Conservation (phyloP, 2,797 vertebrate genomes). For the Lagorchestes hirsutus region DNA sequence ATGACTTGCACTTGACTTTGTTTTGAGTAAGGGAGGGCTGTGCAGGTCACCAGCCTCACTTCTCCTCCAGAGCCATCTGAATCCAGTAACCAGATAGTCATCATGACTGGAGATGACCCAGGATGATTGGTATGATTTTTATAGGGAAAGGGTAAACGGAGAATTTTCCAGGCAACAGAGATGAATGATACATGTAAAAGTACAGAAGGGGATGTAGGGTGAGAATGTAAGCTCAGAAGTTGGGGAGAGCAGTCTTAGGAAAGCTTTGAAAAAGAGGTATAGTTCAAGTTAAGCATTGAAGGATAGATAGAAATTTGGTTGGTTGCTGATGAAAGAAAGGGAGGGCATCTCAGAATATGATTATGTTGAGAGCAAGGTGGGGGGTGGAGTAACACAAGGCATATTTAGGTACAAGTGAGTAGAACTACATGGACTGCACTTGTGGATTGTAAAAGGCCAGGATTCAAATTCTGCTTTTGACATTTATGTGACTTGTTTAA, state of each 20-base stretch:
- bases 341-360: neutral
- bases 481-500: neutral
- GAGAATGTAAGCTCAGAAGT: neutral
- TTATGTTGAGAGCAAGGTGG: neutral
- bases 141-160: neutral
- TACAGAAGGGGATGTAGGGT: neutral
- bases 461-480: neutral
- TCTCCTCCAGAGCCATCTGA: too few species aligned
- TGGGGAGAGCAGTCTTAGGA: neutral
- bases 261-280: neutral
- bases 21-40: too few species aligned
- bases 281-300: neutral
- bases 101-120: too few species aligned
- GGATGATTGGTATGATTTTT: neutral
- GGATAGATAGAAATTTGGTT: neutral
- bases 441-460: neutral
- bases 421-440: neutral
- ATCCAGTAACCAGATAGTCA: too few species aligned
- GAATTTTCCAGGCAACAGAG: neutral
- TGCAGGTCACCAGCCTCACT: too few species aligned
- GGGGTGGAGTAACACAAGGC: neutral
- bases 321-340: neutral
- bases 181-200: neutral
- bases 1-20: too few species aligned
- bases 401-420: neutral